These are phyloP conservation scores for Sitta carolinensis DNA, from an alignment of 2,797 vertebrate species.

Conservation along the genomic window DNA sequence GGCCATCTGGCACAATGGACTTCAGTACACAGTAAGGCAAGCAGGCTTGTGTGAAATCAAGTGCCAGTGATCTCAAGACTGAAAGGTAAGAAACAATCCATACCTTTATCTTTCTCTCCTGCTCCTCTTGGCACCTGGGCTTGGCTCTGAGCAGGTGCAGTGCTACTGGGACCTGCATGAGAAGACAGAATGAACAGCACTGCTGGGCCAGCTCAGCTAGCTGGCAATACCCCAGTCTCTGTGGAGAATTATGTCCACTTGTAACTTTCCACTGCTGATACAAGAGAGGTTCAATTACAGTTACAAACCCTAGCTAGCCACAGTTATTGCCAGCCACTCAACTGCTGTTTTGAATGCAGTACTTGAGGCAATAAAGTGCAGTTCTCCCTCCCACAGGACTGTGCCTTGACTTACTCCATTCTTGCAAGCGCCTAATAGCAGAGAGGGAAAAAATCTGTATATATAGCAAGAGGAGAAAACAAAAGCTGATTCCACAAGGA, in stretches of 20 bases:
- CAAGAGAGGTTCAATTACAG: neutral
- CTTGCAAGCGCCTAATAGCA: neutral
- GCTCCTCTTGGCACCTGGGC: neutral
- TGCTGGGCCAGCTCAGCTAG: neutral
- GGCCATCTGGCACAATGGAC: neutral
- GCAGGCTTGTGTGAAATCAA: neutral
- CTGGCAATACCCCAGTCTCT: neutral
- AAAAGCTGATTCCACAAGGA: neutral
- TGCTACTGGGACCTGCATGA: neutral
- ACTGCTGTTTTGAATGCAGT: neutral
- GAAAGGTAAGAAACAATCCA: neutral
- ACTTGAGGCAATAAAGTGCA: neutral
- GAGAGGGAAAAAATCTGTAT: neutral
- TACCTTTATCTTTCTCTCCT: neutral
- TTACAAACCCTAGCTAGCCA: neutral
- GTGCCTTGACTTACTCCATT: neutral
- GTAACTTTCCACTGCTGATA: neutral
- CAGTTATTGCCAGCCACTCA: neutral
- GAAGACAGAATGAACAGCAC: neutral
- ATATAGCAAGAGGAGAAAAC: neutral
- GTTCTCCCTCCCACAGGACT: neutral
- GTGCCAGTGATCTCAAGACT: fast-evolving
- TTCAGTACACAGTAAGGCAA: neutral
- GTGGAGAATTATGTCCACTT: neutral
- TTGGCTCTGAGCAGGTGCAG: neutral